Evolutionary conservation across 1,140 invertebrate genomes (phyloP).

Genomic region (Pseudachorutes palmiensis): DNA sequence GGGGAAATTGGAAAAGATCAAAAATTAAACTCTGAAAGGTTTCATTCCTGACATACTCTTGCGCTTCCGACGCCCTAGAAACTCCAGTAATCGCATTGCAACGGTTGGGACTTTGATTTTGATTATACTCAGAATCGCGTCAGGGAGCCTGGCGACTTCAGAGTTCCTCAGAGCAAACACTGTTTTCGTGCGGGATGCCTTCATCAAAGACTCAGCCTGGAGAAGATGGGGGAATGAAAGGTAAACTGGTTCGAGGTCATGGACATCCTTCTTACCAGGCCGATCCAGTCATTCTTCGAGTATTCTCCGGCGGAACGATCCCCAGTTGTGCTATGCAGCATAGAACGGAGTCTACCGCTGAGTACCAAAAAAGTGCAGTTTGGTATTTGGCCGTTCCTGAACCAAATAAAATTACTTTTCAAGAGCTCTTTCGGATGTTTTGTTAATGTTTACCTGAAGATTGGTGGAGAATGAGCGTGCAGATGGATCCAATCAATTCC

Average conservation of each 20-base stretch:
- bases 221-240: not conserved
- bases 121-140: slow-evolving; percentile 1
- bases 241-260: not conserved
- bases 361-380: slow-evolving; percentile 14
- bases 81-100: slow-evolving; percentile 15
- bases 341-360: slow-evolving; percentile 16
- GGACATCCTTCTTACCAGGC: slow-evolving; percentile 6
- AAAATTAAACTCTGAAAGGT: too few species aligned
- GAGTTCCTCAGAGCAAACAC: slow-evolving; percentile 18
- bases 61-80: slow-evolving; percentile 7
- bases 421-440: too few species aligned
- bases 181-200: slow-evolving; percentile 18
- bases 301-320: slow-evolving; percentile 10
- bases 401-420: too few species aligned
- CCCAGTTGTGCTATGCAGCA: not conserved
- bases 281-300: slow-evolving; percentile 23
- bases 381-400: slow-evolving; percentile 11
- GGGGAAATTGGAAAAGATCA: too few species aligned
- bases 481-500: slow-evolving; percentile 18
- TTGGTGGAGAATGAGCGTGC: not conserved
- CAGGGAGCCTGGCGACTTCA: slow-evolving; percentile 25
- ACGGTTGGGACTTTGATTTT: slow-evolving; percentile 5
- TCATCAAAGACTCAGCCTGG: slow-evolving; percentile 18
- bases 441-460: too few species aligned
- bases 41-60: too few species aligned